phyloP scores from a whole-genome alignment of 2,888 invertebrate species.

The Ephialtes manifestator region DNA sequence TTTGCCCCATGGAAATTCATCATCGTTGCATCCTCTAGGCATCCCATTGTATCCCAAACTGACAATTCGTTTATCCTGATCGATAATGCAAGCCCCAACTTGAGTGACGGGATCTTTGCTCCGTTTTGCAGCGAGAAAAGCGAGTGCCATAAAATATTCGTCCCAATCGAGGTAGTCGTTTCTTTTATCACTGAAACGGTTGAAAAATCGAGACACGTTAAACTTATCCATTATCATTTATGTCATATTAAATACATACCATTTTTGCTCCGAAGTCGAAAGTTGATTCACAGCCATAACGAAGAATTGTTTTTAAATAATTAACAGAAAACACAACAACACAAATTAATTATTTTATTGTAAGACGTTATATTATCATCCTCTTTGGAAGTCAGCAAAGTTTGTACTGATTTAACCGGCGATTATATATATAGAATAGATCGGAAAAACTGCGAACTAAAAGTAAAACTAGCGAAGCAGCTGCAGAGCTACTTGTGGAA shows the following conservation, averaged over 20 bases:
- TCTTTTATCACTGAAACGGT: slow-evolving; percentile 86
- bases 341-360: not conserved
- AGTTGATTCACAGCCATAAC: slow-evolving; percentile 35
- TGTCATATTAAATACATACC: not conserved
- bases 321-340: slow-evolving; percentile 4
- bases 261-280: slow-evolving; percentile 1
- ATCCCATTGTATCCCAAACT: slow-evolving; percentile 99
- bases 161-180: slow-evolving; percentile 93
- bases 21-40: slow-evolving; percentile 96
- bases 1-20: slow-evolving; percentile 96
- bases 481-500: slow-evolving; percentile 12
- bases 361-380: not conserved
- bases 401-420: not conserved
- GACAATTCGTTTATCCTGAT: slow-evolving; percentile 94
- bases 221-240: not conserved
- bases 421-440: not conserved
- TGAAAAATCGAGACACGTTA: slow-evolving; percentile 59
- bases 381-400: not conserved
- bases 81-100: slow-evolving; percentile 98
- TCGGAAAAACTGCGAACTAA: not conserved
- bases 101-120: slow-evolving; percentile 98
- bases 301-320: not conserved
- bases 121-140: slow-evolving; percentile 95
- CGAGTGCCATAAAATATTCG: slow-evolving; percentile 98
- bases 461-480: not conserved